A percentile compares a stretch with the other conserved stretches of the same genome.
phyloP scores from a whole-genome alignment of 23 tunicate genomes.

The Botrylloides violaceus region DNA sequence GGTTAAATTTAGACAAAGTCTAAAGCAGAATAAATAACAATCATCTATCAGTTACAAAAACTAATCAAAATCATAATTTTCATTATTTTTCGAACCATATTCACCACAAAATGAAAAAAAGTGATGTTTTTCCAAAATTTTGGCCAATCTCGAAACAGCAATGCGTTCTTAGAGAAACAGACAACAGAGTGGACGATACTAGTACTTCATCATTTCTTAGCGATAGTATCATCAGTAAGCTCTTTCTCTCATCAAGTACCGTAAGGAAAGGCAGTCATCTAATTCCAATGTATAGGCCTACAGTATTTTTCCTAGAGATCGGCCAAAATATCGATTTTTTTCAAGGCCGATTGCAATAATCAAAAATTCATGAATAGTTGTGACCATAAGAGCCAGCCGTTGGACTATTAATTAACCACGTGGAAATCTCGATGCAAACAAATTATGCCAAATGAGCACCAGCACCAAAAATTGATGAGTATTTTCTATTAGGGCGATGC shows the following conservation, averaged over 20 bases:
- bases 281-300: background rate
- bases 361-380: too few species aligned
- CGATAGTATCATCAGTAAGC: background rate
- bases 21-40: background rate
- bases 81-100: background rate
- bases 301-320: background rate
- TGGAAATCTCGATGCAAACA: too few species aligned
- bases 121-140: background rate
- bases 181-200: too few species aligned
- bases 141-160: too few species aligned
- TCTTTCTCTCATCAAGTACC: background rate
- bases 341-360: background rate
- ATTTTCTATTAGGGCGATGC: too few species aligned
- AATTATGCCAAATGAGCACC: too few species aligned
- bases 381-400: too few species aligned
- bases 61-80: background rate
- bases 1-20: background rate
- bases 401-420: too few species aligned
- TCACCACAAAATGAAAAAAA: background rate
- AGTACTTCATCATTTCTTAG: too few species aligned
- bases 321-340: background rate
- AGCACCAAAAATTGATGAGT: too few species aligned
- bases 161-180: too few species aligned
- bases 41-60: background rate
- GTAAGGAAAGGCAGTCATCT: background rate